Percentiles rank a stretch among this genome's conserved stretches.
These are phyloP conservation scores for Tenthredo scrophulariae DNA, from an alignment of 2,888 invertebrate genomes.

Conservation along the genomic window DNA sequence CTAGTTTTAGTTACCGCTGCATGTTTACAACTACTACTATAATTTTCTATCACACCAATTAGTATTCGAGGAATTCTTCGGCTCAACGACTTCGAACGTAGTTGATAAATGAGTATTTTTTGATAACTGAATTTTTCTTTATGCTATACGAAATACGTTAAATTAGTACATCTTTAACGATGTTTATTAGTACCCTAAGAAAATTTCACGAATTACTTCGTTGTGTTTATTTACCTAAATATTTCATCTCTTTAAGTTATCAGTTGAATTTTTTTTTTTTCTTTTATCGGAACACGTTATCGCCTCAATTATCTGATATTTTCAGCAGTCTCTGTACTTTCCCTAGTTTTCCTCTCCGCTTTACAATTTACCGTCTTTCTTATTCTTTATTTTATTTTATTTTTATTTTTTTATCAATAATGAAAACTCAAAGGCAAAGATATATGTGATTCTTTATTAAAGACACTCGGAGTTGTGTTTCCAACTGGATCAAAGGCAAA, in stretches of 20 bases:
- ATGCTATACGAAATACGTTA: background rate
- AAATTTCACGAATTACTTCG: background rate
- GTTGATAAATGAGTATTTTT: background rate
- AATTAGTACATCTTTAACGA: background rate
- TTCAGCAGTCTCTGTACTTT: background rate
- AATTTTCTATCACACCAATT: background rate
- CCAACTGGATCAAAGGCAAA: slow-evolving; percentile 17
- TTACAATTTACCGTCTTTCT: background rate
- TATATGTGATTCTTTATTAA: background rate
- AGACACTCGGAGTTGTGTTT: slow-evolving; percentile 41
- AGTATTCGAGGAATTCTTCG: background rate
- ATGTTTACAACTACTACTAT: too few relatives aligned
- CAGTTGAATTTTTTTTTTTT: background rate
- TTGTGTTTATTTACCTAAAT: background rate
- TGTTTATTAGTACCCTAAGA: background rate
- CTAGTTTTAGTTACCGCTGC: background rate
- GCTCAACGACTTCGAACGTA: background rate
- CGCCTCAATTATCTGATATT: background rate
- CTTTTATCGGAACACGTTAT: background rate
- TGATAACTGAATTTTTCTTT: background rate
- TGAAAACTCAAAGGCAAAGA: background rate
- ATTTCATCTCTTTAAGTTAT: background rate
- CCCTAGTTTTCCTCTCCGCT: background rate
- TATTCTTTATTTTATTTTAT: background rate
- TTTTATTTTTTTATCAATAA: background rate